A percentile compares a stretch with the other conserved stretches of the same genome.
phyloP scores from a whole-genome alignment of 2,797 vertebrate species.

The Fundulus diaphanus region DNA sequence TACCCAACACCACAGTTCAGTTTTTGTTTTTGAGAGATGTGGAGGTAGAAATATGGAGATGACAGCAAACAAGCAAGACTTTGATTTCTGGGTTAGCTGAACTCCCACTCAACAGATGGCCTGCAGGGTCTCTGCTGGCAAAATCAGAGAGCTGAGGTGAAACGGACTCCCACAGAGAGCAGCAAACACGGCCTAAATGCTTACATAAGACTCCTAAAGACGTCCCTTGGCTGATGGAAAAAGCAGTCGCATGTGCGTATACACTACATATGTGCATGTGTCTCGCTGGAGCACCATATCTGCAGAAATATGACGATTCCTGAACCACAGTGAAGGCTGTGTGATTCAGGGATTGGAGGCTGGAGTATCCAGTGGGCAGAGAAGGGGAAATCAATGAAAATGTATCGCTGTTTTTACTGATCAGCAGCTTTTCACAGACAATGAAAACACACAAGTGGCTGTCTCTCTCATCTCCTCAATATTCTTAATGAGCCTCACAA shows the following conservation, averaged over 20 bases:
- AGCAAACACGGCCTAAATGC: background rate
- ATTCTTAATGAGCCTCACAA: too few relatives aligned
- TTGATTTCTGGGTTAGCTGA: background rate
- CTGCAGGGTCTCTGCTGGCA: background rate
- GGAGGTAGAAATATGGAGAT: background rate
- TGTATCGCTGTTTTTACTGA: too few relatives aligned
- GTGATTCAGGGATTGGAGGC: too few relatives aligned
- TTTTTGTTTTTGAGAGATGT: background rate
- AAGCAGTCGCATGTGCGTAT: background rate
- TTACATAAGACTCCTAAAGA: background rate
- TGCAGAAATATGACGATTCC: background rate
- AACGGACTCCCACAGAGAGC: background rate
- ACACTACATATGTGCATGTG: background rate
- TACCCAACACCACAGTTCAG: background rate
- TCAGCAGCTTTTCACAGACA: too few relatives aligned
- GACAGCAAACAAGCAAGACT: background rate
- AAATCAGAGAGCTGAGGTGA: background rate
- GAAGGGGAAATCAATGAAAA: too few relatives aligned
- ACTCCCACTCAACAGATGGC: background rate
- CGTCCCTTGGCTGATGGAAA: background rate
- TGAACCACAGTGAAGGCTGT: background rate
- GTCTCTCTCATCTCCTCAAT: too few relatives aligned
- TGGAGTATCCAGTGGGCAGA: too few relatives aligned
- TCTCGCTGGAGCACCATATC: background rate
- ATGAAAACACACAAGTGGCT: too few relatives aligned